Percentiles rank a stretch among this genome's conserved stretches.
Conservation (phyloP, 2,888 invertebrate genomes). For the Diogma glabrata region DNA sequence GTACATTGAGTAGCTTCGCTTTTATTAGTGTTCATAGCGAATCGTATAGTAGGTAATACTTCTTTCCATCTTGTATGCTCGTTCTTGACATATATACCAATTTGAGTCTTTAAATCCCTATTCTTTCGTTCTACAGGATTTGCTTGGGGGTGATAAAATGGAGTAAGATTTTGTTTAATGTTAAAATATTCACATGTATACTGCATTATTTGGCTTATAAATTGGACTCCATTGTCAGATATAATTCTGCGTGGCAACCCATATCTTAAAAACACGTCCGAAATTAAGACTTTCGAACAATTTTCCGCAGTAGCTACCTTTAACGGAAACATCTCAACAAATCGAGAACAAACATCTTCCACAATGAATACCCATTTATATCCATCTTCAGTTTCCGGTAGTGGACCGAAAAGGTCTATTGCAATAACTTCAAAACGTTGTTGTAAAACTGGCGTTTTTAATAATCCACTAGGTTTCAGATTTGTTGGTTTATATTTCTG, state of each 20-base stretch:
- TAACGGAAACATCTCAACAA: not conserved
- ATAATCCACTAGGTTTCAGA: not conserved
- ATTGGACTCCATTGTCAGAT: slow-evolving; percentile 12
- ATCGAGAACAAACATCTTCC: not conserved
- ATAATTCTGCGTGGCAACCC: slow-evolving; percentile 22
- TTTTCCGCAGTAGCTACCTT: not conserved
- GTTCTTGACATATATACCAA: slow-evolving; percentile 14
- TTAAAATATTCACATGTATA: not conserved
- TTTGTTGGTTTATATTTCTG: slow-evolving; percentile 23
- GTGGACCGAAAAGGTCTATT: slow-evolving; percentile 19
- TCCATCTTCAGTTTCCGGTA: not conserved
- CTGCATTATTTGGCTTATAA: not conserved
- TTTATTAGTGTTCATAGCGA: slow-evolving; percentile 26
- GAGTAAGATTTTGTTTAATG: no score
- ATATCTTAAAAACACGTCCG: slow-evolving; percentile 15
- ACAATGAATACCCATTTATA: slow-evolving; percentile 21
- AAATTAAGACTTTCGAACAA: slow-evolving; percentile 17
- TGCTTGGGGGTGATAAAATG: slow-evolving; percentile 24
- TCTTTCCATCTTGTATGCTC: slow-evolving; percentile 25
- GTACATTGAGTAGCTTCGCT: slow-evolving; percentile 24
- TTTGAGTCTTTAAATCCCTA: slow-evolving; percentile 15
- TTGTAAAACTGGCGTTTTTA: not conserved
- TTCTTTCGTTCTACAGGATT: slow-evolving; percentile 27
- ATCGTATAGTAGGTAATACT: slow-evolving; percentile 23
- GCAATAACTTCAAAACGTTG: no score